A percentile compares a stretch with the other conserved stretches of the same genome.
These are phyloP conservation scores for Micrasema minimum DNA, from an alignment of 1,140 invertebrate genomes.

Conservation along the genomic window DNA sequence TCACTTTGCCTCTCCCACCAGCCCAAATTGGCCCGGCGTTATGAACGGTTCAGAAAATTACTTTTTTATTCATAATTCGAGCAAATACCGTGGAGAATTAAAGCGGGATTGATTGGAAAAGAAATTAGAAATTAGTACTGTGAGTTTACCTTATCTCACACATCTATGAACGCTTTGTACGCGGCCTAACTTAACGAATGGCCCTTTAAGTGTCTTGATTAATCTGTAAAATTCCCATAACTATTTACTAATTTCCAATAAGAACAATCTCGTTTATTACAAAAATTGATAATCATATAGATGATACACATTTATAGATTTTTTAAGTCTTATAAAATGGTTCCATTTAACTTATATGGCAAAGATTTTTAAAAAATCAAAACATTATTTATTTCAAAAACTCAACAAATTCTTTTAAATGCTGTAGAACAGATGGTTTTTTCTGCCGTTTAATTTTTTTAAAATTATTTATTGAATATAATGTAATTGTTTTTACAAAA, in stretches of 20 bases:
- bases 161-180: conserved; percentile 1
- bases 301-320: too few relatives aligned
- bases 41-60: conserved; percentile 35
- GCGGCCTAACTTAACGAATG: neutral
- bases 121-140: conserved; percentile 8
- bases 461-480: too few relatives aligned
- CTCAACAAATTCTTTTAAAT: too few relatives aligned
- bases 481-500: too few relatives aligned
- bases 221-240: neutral
- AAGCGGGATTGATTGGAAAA: conserved; percentile 27
- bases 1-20: conserved; percentile 39
- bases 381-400: too few relatives aligned
- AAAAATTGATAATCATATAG: too few relatives aligned
- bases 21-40: conserved; percentile 41
- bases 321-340: too few relatives aligned
- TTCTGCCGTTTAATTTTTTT: too few relatives aligned
- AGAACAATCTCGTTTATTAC: too few relatives aligned
- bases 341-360: too few relatives aligned
- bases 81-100: conserved; percentile 20
- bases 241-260: neutral
- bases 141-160: conserved; percentile 2
- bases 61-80: conserved; percentile 30
- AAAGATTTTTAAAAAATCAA: too few relatives aligned
- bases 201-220: neutral
- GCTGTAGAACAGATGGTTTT: too few relatives aligned